phyloP scores from a whole-genome alignment of 2,113 vertebrate species.

The Halichoeres trimaculatus region DNA sequence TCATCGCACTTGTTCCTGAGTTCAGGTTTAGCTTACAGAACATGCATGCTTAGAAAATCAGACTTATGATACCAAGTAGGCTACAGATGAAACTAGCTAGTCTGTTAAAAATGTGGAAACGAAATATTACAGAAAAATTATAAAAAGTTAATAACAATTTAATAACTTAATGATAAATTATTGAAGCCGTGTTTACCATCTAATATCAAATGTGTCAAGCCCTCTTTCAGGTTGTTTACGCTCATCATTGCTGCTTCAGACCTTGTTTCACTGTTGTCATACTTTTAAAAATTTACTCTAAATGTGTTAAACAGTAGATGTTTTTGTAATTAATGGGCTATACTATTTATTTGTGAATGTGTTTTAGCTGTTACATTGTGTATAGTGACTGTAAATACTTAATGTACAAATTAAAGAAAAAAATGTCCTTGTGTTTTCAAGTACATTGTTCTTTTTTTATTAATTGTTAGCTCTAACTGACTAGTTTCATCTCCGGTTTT shows the following conservation, averaged over 20 bases:
- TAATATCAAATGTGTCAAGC: neutral
- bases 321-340: neutral
- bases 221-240: neutral
- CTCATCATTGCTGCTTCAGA: conserved; percentile 8
- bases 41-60: conserved; percentile 18
- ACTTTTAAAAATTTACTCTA: neutral
- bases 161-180: neutral
- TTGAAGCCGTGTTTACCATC: neutral
- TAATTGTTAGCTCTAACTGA: no score
- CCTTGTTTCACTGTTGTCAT: conserved; percentile 9
- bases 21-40: conserved; percentile 5
- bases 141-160: neutral
- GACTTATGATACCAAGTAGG: neutral
- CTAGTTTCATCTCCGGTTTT: no score
- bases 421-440: conserved; percentile 5
- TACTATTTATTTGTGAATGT: neutral
- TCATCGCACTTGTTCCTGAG: neutral
- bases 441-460: neutral
- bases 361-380: conserved; percentile 3
- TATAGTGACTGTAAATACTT: conserved; percentile 20
- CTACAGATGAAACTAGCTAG: neutral
- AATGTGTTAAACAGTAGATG: conserved; percentile 4
- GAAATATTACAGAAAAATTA: neutral
- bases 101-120: neutral
- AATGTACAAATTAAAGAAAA: conserved; percentile 2